These are phyloP conservation scores for Lipophrys pholis DNA, from an alignment of 2,113 vertebrate genomes.

Conservation along the genomic window DNA sequence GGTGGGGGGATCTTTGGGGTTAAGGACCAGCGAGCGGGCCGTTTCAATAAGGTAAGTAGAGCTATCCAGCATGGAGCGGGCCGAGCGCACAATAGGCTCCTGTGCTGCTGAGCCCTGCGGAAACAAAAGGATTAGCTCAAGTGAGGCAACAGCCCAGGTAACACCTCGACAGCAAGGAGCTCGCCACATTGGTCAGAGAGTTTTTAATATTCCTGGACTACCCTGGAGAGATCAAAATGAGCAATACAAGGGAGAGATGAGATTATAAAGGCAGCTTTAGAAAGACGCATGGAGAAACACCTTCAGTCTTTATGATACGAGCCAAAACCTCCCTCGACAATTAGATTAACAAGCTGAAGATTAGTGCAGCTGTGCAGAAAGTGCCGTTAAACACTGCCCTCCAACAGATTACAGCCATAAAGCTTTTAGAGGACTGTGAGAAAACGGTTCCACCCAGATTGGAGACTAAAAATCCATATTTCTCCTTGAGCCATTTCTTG, in stretches of 20 bases:
- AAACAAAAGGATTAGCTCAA: constrained; percentile 27
- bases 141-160: constrained; percentile 46
- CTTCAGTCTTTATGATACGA: constrained; percentile 70
- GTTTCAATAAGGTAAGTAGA: constrained; percentile 94
- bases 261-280: constrained; percentile 72
- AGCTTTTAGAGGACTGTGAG: constrained; percentile 62
- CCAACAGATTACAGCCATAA: constrained; percentile 74
- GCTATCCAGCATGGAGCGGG: constrained; percentile 96
- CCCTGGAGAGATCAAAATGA: constrained; percentile 68
- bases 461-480: constrained; percentile 62
- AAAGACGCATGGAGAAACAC: constrained; percentile 64
- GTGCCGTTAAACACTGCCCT: constrained; percentile 69
- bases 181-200: constrained; percentile 37
- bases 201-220: constrained; percentile 65
- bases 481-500: constrained; percentile 37
- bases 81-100: constrained; percentile 94
- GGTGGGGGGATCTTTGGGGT: constrained; percentile 96
- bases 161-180: constrained; percentile 23
- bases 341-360: constrained; percentile 78
- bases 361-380: constrained; percentile 68
- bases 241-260: constrained; percentile 57
- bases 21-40: constrained; percentile 93
- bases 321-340: constrained; percentile 64
- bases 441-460: constrained; percentile 49
- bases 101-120: constrained; percentile 92